Base-by-base conservation (phyloP, 2,888 invertebrate species). In the Cataglyphis albicans region DNA sequence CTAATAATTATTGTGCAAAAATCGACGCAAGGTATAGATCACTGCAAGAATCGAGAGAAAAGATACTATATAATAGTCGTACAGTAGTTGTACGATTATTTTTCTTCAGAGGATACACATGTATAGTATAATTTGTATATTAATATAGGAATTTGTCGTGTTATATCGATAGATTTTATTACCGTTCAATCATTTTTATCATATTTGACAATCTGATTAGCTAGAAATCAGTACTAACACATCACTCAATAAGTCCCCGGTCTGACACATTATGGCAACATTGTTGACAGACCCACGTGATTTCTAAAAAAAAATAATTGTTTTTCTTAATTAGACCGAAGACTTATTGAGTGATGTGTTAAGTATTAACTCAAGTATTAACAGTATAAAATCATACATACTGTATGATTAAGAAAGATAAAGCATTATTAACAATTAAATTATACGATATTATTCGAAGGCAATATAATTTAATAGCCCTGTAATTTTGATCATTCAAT, bases 401-500 rank as follows among this genome's bases (percentile, higher is more conserved):
- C 0, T 21, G 7, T 18, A 29, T 3, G n/a, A 70, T 75, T 74
- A 57, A 87, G 41, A 83, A 90, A 89, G 86, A 90, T 78, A 81
- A 74, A 81, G 67, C 73, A 84, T 83, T 89, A 90, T 87, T 87
- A 86, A 81, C 87, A 84, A 83, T 87, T 89, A 90, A 90, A 90
- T 89, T 86, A 90, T 86, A 90, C 83, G 89, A 86, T 90, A 87
- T 88, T 90, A 89, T 75, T 76, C 72, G 74, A 73, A 70, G 84
- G 86, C 81, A 89, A 90, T 89, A 67, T 65, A 35, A 61, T 81
- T 84, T 90, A 90, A 90, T 89, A 83, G 73, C 89, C 78, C 80
- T 89, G 83, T 86, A 90, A 90, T 90, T 90, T 90, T 72, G 84
- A 76, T 84, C 90, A 61, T 76, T 86, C 86, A 87, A 82, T 82